These are phyloP conservation scores for Anodontia alba DNA, from an alignment of 2,888 invertebrate genomes.

Conservation along the genomic window DNA sequence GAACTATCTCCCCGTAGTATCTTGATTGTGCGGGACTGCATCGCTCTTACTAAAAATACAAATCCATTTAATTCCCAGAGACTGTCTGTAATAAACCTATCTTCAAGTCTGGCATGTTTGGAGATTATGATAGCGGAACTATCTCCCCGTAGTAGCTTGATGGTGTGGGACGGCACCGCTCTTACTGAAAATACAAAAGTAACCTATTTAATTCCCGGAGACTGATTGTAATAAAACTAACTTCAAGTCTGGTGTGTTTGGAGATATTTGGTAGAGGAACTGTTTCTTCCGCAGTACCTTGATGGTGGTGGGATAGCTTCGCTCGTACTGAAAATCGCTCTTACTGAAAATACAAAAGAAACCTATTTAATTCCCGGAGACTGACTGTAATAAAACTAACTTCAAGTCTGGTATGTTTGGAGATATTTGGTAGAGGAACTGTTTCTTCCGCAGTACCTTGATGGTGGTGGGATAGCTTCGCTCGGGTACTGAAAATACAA, in stretches of 20 bases:
- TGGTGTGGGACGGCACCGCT: no score
- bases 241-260: conserved; percentile 20
- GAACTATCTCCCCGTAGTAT: no score
- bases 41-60: no score
- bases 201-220: conserved; percentile 47
- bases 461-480: no score
- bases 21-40: no score
- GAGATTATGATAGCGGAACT: conserved; percentile 47
- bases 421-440: conserved; percentile 44
- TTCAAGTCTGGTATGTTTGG: conserved; percentile 27
- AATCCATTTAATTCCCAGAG: conserved; percentile 42
- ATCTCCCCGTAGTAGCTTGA: conserved; percentile 47
- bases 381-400: conserved; percentile 46
- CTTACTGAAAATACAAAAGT: no score
- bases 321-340: no score
- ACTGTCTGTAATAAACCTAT: conserved; percentile 47
- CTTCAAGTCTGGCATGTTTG: conserved; percentile 20
- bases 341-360: no score
- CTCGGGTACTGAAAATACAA: no score
- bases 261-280: conserved; percentile 48
- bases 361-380: conserved; percentile 48
- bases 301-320: no score
- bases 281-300: conserved; percentile 43
- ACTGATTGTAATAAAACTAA: conserved; percentile 46
- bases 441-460: conserved; percentile 42